These are phyloP conservation scores for Propithecus coquereli DNA, from an alignment of 2,113 vertebrate species.

Conservation along the genomic window DNA sequence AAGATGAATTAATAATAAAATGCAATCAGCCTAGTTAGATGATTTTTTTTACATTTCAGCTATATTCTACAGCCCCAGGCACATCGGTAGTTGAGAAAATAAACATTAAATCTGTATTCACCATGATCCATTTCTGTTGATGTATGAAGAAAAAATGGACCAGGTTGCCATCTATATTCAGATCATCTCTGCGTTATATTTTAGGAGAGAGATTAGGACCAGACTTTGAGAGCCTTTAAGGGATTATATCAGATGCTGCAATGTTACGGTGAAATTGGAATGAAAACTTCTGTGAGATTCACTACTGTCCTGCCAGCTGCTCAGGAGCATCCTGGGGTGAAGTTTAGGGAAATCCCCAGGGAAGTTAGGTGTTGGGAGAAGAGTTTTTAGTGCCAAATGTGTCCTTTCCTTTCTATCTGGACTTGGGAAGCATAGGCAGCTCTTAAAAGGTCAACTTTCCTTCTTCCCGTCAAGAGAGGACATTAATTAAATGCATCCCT, in stretches of 20 bases:
- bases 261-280: conserved; percentile 25
- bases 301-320: neutral
- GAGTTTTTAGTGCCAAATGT: neutral
- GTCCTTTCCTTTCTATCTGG: neutral
- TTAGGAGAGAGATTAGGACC: conserved; percentile 48
- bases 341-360: neutral
- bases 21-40: conserved; percentile 27
- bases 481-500: neutral
- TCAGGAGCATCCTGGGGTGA: neutral
- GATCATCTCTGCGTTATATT: conserved; percentile 47
- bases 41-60: conserved; percentile 14
- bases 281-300: conserved; percentile 23
- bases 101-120: conserved; percentile 56
- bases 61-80: neutral
- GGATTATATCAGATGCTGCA: conserved; percentile 31
- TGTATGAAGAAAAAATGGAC: conserved; percentile 41
- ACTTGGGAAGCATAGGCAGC: neutral
- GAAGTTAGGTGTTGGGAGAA: neutral
- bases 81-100: conserved; percentile 22
- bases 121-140: conserved; percentile 37
- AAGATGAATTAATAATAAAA: conserved; percentile 45
- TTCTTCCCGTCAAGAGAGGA: neutral
- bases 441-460: neutral
- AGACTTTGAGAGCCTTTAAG: conserved; percentile 42
- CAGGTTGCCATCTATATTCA: conserved; percentile 52